Evolutionary conservation across 2,113 vertebrate species (phyloP).

Genomic region (Ibidorhyncha struthersii): DNA sequence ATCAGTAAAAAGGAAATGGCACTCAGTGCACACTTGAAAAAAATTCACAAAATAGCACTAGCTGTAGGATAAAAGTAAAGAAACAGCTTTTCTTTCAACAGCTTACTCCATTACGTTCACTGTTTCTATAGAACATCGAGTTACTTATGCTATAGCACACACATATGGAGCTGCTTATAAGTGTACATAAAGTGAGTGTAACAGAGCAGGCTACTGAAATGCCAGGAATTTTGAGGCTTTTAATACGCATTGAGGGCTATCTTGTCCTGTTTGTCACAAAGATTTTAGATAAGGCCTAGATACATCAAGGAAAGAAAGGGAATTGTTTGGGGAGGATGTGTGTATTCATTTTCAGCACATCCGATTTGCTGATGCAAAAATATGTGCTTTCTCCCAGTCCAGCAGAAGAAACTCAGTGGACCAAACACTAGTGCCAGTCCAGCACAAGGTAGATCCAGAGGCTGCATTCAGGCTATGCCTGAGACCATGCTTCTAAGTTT

Average conservation of each 20-base stretch:
- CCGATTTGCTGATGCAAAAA: neutral
- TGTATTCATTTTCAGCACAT: neutral
- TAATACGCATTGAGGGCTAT: constrained; percentile 15
- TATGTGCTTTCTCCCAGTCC: neutral
- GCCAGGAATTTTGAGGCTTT: constrained; percentile 29
- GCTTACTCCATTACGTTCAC: constrained; percentile 60
- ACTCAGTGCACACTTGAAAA: constrained; percentile 51
- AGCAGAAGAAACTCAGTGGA: neutral
- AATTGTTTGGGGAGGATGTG: neutral
- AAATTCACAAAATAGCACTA: constrained; percentile 49
- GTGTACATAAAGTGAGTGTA: constrained; percentile 23
- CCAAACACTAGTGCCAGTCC: neutral
- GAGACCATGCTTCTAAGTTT: rapidly evolving
- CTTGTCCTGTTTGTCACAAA: constrained; percentile 22
- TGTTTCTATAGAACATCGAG: constrained; percentile 22
- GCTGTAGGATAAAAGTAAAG: constrained; percentile 68
- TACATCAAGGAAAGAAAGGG: neutral
- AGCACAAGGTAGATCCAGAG: neutral
- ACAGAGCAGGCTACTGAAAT: constrained; percentile 61
- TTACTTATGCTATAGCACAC: constrained; percentile 36
- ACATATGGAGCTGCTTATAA: constrained; percentile 70
- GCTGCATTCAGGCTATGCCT: neutral
- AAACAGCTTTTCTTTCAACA: constrained; percentile 74
- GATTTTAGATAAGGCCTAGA: neutral
- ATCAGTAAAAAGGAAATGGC: constrained; percentile 57